Conservation (phyloP, 2,113 vertebrate genomes). For the Baryphthengus martii region DNA sequence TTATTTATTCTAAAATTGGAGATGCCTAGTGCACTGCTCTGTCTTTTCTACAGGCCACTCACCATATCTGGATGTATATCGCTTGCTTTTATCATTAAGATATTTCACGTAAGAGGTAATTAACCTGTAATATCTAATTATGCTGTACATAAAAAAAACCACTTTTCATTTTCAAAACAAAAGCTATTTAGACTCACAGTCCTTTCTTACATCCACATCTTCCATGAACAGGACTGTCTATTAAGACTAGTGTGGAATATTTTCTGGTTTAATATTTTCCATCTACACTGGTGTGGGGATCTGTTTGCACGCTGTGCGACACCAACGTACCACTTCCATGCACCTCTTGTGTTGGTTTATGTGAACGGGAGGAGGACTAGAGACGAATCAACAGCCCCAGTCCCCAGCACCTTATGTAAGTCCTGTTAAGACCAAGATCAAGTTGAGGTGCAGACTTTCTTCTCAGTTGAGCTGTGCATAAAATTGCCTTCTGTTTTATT, state of each 20-base stretch:
- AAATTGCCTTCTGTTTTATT: constrained; percentile 20
- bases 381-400: neutral
- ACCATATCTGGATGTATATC: neutral
- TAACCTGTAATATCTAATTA: neutral
- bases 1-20: neutral
- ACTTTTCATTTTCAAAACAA: neutral
- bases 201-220: neutral
- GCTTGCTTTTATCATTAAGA: neutral
- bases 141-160: neutral
- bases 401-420: neutral
- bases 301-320: neutral
- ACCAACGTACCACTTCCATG: neutral
- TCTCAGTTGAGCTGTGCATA: constrained; percentile 19
- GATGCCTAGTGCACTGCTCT: neutral
- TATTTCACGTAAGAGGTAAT: neutral
- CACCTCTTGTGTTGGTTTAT: neutral
- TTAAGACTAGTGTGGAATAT: neutral
- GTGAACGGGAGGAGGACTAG: neutral
- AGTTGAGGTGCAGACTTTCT: neutral
- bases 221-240: neutral
- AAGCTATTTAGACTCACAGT: neutral
- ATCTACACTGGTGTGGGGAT: neutral
- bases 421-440: neutral
- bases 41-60: neutral
- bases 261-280: neutral